A percentile compares a stretch with the other conserved stretches of the same genome.
phyloP scores from a whole-genome alignment of 2,113 vertebrate genomes.

The Gyps fulvus region DNA sequence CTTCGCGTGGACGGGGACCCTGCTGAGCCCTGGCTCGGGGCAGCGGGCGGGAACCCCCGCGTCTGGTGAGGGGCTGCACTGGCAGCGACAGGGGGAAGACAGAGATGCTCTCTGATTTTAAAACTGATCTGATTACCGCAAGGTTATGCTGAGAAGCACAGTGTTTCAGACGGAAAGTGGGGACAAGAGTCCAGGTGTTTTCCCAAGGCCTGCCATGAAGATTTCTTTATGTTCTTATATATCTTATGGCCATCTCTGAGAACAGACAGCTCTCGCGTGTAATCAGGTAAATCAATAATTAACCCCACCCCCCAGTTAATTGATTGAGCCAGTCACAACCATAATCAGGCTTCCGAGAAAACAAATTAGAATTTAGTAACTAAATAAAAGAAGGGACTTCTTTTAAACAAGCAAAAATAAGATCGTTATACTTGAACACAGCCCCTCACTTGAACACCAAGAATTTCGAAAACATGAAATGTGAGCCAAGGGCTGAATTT shows the following conservation, averaged over 20 bases:
- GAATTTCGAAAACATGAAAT: not conserved
- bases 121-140: not conserved
- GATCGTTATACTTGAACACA: not conserved
- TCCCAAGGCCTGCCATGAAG: not conserved
- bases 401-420: not conserved
- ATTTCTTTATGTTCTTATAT: not conserved
- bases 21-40: rapidly evolving
- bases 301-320: not conserved
- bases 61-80: not conserved
- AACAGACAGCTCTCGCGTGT: rapidly evolving
- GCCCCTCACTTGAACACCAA: not conserved
- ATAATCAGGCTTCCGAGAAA: not conserved
- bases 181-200: not conserved
- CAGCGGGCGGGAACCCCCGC: not conserved
- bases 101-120: not conserved
- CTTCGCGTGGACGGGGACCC: rapidly evolving
- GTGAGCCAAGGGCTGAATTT: not conserved
- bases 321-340: not conserved
- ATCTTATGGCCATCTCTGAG: not conserved
- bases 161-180: not conserved
- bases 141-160: not conserved
- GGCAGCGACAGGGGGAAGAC: not conserved
- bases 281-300: not conserved
- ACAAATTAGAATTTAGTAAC: not conserved
- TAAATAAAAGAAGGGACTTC: not conserved